Percentiles rank a stretch among this genome's conserved stretches.
These are phyloP conservation scores for Enteromius afrohamiltoni DNA, from an alignment of 2,797 vertebrate species.

Conservation along the genomic window DNA sequence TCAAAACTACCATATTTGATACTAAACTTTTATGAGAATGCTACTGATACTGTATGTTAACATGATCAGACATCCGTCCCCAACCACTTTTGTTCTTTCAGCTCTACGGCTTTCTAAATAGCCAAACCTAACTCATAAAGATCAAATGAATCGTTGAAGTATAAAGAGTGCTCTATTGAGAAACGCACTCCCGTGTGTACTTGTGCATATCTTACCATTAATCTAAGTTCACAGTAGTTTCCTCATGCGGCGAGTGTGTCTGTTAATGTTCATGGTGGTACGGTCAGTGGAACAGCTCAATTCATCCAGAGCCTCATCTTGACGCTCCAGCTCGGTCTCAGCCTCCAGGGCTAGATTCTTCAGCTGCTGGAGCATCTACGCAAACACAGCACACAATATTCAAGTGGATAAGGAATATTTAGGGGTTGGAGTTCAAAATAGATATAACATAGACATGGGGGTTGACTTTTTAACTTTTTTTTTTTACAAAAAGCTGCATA, in stretches of 20 bases:
- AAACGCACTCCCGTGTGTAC: not conserved
- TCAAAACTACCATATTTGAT: not conserved
- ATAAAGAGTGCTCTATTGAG: not conserved
- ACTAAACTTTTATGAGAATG: not conserved
- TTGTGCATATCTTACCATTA: constrained; percentile 32
- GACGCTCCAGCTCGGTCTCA: constrained; percentile 88
- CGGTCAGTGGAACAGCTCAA: constrained; percentile 82
- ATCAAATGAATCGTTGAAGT: constrained; percentile 1
- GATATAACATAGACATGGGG: not conserved
- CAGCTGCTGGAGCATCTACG: constrained; percentile 89
- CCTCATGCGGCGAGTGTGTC: constrained; percentile 86
- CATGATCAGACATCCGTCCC: not conserved
- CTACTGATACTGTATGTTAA: not conserved
- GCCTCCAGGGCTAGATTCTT: constrained; percentile 90
- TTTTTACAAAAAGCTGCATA: not conserved
- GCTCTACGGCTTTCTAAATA: constrained; percentile 11
- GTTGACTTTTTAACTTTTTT: too few relatives aligned
- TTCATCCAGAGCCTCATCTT: constrained; percentile 87
- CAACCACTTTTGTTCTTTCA: not conserved
- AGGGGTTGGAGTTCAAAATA: not conserved
- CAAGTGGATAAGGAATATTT: not conserved
- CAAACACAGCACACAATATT: constrained; percentile 35
- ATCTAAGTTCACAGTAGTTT: constrained; percentile 78
- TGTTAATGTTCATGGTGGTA: constrained; percentile 81
- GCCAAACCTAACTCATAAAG: constrained; percentile 29